Conservation (phyloP, 1,140 invertebrate genomes). For the Drosophila eugracilis region DNA sequence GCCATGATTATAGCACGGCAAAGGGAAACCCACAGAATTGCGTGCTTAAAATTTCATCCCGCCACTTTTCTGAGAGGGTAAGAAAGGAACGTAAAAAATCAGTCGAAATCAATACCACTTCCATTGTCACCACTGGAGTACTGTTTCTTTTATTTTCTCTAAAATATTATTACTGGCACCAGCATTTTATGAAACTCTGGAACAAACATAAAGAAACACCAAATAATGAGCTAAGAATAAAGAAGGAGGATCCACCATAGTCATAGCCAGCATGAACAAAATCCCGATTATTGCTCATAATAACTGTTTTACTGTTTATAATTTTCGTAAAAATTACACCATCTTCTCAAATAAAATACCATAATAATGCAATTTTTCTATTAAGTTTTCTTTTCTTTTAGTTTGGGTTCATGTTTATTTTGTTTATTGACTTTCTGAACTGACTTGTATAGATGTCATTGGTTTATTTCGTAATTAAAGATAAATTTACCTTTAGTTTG, state of each 20-base stretch:
- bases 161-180: constrained; percentile 55
- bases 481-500: too few relatives aligned
- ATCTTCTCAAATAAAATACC: not conserved
- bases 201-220: too few relatives aligned
- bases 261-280: not conserved
- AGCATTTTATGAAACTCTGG: not conserved
- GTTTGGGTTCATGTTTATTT: constrained; percentile 31
- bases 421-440: constrained; percentile 15
- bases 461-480: constrained; percentile 13
- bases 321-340: not conserved
- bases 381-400: constrained; percentile 2
- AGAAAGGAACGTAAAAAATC: not conserved
- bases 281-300: not conserved
- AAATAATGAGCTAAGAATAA: not conserved
- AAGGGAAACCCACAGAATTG: not conserved
- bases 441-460: constrained; percentile 40
- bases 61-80: constrained; percentile 7
- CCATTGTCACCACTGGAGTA: constrained; percentile 1
- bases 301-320: not conserved
- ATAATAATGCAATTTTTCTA: not conserved
- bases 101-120: too few relatives aligned
- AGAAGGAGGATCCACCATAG: not conserved
- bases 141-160: constrained; percentile 39
- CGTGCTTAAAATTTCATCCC: not conserved
- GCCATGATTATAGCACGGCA: not conserved